A percentile compares a stretch with the other conserved stretches of the same genome.
Evolutionary conservation across 2,797 vertebrate genomes (phyloP).

Genomic region (Rhodeus uyekii): DNA sequence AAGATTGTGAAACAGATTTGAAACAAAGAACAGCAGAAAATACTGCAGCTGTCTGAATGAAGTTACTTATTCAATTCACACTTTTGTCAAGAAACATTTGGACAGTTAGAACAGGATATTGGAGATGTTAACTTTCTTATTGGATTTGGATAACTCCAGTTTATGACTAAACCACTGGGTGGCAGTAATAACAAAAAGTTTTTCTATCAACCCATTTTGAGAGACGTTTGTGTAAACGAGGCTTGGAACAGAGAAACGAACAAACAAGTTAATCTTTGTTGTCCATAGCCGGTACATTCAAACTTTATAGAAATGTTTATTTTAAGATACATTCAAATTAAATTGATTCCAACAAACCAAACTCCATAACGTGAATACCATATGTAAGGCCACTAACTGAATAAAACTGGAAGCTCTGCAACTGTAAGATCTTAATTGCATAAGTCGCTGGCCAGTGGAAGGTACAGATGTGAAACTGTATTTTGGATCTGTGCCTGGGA

Average conservation of each 20-base stretch:
- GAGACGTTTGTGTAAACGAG: neutral
- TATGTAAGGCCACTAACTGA: neutral
- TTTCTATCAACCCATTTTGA: neutral
- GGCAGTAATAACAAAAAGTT: neutral
- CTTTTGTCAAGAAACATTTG: neutral
- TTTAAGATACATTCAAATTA: neutral
- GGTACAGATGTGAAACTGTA: slow-evolving; percentile 15
- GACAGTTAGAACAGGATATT: neutral
- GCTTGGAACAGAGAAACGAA: neutral
- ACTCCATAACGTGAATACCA: neutral
- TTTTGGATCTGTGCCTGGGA: slow-evolving; percentile 37
- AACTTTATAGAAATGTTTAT: too few species aligned
- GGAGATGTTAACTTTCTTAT: neutral
- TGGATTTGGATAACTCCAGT: neutral
- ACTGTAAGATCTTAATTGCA: slow-evolving; percentile 6
- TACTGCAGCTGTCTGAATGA: neutral
- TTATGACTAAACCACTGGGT: neutral
- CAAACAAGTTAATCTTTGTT: neutral
- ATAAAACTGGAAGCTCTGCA: neutral
- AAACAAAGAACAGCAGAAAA: neutral
- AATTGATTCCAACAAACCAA: neutral
- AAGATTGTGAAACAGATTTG: neutral
- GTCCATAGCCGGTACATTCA: neutral
- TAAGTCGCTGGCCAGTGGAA: neutral
- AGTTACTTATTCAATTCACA: neutral